A percentile compares a stretch with the other conserved stretches of the same genome.
phyloP scores from a whole-genome alignment of 1,140 invertebrate species.

The Hyles vespertilio region DNA sequence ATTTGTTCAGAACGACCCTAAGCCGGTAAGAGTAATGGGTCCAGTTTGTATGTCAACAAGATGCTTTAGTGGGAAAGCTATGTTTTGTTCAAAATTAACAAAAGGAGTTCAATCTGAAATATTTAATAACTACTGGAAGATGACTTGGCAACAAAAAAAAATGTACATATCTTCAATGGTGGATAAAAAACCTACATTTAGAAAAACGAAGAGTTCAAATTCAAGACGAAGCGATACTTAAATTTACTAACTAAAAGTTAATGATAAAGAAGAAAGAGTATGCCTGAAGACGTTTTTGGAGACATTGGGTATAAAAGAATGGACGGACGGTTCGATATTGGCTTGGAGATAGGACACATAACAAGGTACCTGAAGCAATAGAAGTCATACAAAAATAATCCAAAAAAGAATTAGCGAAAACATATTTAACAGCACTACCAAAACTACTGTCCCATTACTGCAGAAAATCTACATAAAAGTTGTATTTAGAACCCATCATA shows the following conservation, averaged over 20 bases:
- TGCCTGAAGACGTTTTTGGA: constrained; percentile 30
- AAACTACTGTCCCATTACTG: too few species aligned
- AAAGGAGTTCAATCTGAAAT: constrained; percentile 19
- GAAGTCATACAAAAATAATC: too few species aligned
- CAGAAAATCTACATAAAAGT: too few species aligned
- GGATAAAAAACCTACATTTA: constrained; percentile 12
- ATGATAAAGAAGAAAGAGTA: constrained; percentile 31
- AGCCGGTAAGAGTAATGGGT: constrained; percentile 19
- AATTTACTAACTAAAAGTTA: constrained; percentile 27
- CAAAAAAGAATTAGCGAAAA: too few species aligned
- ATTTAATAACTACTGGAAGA: constrained; percentile 27
- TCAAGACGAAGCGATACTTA: constrained; percentile 27
- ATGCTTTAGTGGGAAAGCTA: constrained; percentile 13
- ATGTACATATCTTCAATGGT: constrained; percentile 19
- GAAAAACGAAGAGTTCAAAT: constrained; percentile 13
- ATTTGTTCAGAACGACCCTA: constrained; percentile 16
- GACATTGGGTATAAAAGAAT: constrained; percentile 18
- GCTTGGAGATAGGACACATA: too few species aligned
- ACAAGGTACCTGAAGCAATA: too few species aligned
- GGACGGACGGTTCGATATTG: too few species aligned
- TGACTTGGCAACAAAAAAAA: constrained; percentile 20
- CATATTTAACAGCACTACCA: too few species aligned
- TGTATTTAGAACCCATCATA: too few species aligned
- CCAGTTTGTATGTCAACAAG: constrained; percentile 9
- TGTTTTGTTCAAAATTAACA: constrained; percentile 14